A percentile compares a stretch with the other conserved stretches of the same genome.
phyloP scores from a whole-genome alignment of 2,797 vertebrate species.

The Morus bassanus region DNA sequence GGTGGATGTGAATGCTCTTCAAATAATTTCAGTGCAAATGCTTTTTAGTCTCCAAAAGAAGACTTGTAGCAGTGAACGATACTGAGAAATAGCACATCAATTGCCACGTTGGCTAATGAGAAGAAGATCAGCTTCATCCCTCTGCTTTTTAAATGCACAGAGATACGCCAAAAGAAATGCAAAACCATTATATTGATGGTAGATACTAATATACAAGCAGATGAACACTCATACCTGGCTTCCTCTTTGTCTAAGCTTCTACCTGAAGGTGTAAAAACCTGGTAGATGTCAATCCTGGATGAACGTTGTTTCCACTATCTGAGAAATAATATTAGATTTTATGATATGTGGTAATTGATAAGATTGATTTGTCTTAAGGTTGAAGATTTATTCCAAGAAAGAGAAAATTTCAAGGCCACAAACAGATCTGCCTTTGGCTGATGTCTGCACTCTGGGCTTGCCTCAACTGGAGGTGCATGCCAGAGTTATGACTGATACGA shows the following conservation, averaged over 20 bases:
- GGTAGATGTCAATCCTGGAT: neutral
- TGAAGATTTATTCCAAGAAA: neutral
- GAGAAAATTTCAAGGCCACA: neutral
- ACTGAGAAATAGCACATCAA: neutral
- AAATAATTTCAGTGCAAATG: neutral
- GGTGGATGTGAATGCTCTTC: neutral
- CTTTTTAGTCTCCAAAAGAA: neutral
- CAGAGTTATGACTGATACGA: neutral
- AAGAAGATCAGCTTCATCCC: neutral
- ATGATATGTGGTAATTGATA: neutral
- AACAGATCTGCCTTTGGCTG: neutral
- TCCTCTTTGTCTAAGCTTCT: neutral
- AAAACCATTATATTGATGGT: neutral
- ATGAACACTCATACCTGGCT: neutral
- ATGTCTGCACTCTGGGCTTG: neutral
- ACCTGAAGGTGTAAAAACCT: neutral
- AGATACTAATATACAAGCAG: neutral
- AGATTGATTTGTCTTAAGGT: neutral
- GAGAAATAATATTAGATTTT: neutral
- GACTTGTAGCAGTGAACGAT: neutral
- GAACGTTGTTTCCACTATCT: neutral
- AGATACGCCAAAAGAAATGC: neutral
- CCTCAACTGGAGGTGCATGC: neutral
- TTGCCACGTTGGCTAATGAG: neutral
- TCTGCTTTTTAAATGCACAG: neutral